Conservation (phyloP, 2,888 invertebrate species). For the Cataglyphis cursor region DNA sequence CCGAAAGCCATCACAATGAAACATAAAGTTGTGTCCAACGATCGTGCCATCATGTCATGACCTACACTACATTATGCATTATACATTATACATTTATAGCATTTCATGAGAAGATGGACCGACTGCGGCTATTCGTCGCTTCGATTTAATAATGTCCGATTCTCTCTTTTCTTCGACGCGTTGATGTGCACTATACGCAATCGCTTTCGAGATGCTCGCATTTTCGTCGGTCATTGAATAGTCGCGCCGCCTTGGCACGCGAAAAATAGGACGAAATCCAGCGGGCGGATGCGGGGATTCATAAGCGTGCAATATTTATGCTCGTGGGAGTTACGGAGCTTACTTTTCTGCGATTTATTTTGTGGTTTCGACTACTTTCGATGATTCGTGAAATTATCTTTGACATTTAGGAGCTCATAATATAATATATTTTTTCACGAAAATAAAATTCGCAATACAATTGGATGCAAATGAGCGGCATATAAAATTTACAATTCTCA, state of each 20-base stretch:
- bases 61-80: slow-evolving; percentile 36
- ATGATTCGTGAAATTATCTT: background rate
- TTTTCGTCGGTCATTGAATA: slow-evolving; percentile 28
- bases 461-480: background rate
- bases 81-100: slow-evolving; percentile 37
- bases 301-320: slow-evolving; percentile 16
- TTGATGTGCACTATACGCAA: slow-evolving; percentile 4
- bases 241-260: background rate
- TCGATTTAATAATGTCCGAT: slow-evolving; percentile 27
- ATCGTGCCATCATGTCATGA: background rate
- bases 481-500: background rate
- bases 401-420: background rate
- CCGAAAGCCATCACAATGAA: slow-evolving; percentile 35
- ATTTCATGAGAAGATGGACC: slow-evolving; percentile 11
- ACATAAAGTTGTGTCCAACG: slow-evolving; percentile 23
- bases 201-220: background rate
- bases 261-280: slow-evolving; percentile 15
- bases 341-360: background rate
- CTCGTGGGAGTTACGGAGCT: background rate
- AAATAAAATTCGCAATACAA: background rate
- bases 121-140: background rate
- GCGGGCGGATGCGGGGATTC: background rate
- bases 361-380: background rate
- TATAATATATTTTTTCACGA: background rate
- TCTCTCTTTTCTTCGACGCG: background rate